These are phyloP conservation scores for Coecobrya sp. DNA, from an alignment of 2,888 invertebrate genomes.

Conservation along the genomic window DNA sequence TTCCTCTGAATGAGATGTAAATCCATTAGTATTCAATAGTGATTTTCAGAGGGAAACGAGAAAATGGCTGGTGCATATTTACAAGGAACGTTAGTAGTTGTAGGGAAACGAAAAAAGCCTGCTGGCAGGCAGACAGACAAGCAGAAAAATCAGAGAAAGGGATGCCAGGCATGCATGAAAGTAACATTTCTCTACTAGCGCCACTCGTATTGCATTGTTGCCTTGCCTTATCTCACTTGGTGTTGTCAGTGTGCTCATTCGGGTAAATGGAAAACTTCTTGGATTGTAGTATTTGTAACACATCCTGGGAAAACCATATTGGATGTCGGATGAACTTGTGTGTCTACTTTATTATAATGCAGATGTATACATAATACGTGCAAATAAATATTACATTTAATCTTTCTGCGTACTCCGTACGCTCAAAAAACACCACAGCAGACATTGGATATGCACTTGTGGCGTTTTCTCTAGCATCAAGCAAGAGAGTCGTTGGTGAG, in stretches of 20 bases:
- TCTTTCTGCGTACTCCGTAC: not conserved
- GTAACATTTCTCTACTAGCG: slow-evolving; percentile 21
- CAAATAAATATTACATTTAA: not conserved
- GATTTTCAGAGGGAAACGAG: slow-evolving; percentile 63
- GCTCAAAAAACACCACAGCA: not conserved
- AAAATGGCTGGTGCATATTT: not conserved
- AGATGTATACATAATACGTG: not conserved
- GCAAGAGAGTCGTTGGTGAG: not conserved
- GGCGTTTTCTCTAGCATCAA: not conserved
- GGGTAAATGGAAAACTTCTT: slow-evolving; percentile 58
- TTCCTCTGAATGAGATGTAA: slow-evolving; percentile 66
- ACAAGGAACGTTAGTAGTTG: not conserved
- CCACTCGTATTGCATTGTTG: not conserved
- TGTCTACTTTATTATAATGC: not conserved
- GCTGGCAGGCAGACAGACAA: slow-evolving; percentile 9
- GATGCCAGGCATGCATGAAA: slow-evolving; percentile 35
- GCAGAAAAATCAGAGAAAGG: slow-evolving; percentile 51
- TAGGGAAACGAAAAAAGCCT: not conserved
- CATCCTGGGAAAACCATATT: not conserved
- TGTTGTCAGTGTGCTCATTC: slow-evolving; percentile 40
- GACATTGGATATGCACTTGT: not conserved
- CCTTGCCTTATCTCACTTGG: not conserved
- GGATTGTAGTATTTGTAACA: slow-evolving; percentile 2
- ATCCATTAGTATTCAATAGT: slow-evolving; percentile 70
- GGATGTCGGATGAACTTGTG: not conserved